A percentile compares a stretch with the other conserved stretches of the same genome.
These are phyloP conservation scores for Phrynocephalus forsythii DNA, from an alignment of 2,797 vertebrate species.

Conservation along the genomic window DNA sequence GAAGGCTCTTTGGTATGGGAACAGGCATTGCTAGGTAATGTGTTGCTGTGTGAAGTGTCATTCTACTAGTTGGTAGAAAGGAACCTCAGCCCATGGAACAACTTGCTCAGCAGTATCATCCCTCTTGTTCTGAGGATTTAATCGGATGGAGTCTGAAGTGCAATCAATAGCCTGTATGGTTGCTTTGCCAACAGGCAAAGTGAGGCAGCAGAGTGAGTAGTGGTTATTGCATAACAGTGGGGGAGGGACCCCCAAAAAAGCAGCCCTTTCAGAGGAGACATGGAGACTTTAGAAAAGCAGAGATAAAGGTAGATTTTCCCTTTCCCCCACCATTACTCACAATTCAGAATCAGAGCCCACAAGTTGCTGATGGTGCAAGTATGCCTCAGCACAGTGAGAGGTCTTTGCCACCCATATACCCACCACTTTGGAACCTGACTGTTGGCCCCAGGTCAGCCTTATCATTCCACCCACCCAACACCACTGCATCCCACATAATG, in stretches of 20 bases:
- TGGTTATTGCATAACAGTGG: background rate
- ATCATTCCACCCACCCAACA: background rate
- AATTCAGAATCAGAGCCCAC: background rate
- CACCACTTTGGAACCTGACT: background rate
- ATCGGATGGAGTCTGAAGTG: background rate
- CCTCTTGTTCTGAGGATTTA: background rate
- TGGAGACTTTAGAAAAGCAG: background rate
- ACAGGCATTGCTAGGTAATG: background rate
- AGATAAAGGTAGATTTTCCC: background rate
- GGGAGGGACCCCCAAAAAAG: background rate
- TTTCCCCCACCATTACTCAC: background rate
- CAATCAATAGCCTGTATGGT: background rate
- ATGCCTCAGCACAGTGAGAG: conserved; percentile 1
- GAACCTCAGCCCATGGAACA: too few species aligned
- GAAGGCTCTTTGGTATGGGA: background rate
- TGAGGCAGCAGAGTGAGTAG: background rate
- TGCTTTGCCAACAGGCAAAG: background rate
- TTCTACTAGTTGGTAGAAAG: too few species aligned
- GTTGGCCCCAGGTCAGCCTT: background rate
- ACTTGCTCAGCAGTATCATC: background rate
- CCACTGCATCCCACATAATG: too few species aligned
- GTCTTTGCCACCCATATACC: conserved; percentile 1
- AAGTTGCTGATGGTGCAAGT: conserved; percentile 15
- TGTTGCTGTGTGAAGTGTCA: background rate
- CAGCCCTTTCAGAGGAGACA: background rate